phyloP scores from a whole-genome alignment of 2,888 invertebrate species.

The Drosophila atripex region DNA sequence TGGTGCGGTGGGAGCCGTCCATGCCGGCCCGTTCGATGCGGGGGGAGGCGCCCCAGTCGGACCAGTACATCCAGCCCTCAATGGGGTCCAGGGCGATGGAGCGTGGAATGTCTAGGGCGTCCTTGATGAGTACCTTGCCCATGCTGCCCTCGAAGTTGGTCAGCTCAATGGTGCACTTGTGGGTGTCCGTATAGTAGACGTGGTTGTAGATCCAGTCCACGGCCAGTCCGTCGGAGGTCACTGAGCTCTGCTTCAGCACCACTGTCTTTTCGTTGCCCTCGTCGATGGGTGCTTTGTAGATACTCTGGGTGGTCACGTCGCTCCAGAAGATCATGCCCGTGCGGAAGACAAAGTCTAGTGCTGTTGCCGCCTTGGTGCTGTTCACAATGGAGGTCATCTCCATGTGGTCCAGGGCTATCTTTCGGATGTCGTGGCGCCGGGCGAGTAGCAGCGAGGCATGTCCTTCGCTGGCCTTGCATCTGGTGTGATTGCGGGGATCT shows the following conservation, averaged over 20 bases:
- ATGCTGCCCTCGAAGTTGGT: slow-evolving; percentile 96
- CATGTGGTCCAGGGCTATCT: slow-evolving; percentile 95
- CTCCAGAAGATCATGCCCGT: slow-evolving; percentile 99
- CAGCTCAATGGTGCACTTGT: slow-evolving; percentile 95
- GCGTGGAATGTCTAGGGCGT: slow-evolving; percentile 95
- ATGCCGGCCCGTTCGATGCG: slow-evolving; percentile 98
- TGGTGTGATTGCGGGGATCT: slow-evolving; percentile 92
- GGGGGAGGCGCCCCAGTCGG: slow-evolving; percentile 97
- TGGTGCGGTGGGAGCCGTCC: slow-evolving; percentile 95
- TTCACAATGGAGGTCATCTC: slow-evolving; percentile 98
- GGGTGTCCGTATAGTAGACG: slow-evolving; percentile 98
- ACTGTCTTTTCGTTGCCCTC: slow-evolving; percentile 94
- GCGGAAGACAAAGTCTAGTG: slow-evolving; percentile 96
- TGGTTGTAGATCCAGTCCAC: slow-evolving; percentile 99
- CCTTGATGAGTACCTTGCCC: slow-evolving; percentile 94
- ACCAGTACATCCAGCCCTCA: slow-evolving; percentile 99
- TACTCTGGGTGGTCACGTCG: slow-evolving; percentile 95
- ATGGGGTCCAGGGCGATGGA: slow-evolving; percentile 97
- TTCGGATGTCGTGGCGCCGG: slow-evolving; percentile 94
- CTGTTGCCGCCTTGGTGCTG: slow-evolving; percentile 95
- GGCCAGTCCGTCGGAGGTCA: slow-evolving; percentile 97
- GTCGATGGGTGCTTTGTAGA: slow-evolving; percentile 97
- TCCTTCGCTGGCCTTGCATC: slow-evolving; percentile 95
- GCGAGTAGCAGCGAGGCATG: slow-evolving; percentile 96
- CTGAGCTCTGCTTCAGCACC: slow-evolving; percentile 92